Base-by-base conservation (phyloP, 2,888 invertebrate genomes). In the Drosophila rellima region DNA sequence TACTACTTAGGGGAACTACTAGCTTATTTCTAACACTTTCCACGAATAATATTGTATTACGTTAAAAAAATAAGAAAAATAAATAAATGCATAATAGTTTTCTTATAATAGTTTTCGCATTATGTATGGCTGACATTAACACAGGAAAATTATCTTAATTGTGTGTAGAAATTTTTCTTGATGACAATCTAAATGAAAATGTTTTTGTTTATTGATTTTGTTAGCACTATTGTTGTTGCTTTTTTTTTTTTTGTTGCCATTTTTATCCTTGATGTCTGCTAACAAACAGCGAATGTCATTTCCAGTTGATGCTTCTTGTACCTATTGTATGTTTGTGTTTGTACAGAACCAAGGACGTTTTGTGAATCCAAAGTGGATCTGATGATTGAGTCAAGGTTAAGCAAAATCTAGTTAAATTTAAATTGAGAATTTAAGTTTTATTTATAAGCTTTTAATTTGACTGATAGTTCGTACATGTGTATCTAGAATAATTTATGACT, bases 261-360 rank as follows among this genome's bases (percentile, higher is more conserved):
- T 55, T 64, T 67, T 77, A 70, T 70, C 68, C 57, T 75, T 74
- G 63, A 44, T 70, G 73, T 73, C 60, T 57, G 57, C 69, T 33
- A 55, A 81, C 70, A 80, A 81, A 57, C 64, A 59, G 54, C 47
- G 65, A 68, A 78, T 67, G 74, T 84, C 79, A 71, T 45, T 85
- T 74, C 75, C 80, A 82, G 82, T 65, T 67, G 60, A 54, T 56
- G 37, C 52, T 47, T 47, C 48, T 50, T 68, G 48, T 61, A 54
- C 71, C 61, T 65, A 57, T 57, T 74, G 64, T 75, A 5, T 23
- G 47, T 42, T 23, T 35, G 33, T n/a, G n/a, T 37, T 23, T 39
- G 51, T 23, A 31, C 13, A 26, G 26, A 7, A 3, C 17, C 52
- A 65, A 54, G 61, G 54, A 45, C 40, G 17, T 18, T 45, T 57